These are phyloP conservation scores for Pyrrhosoma nymphula DNA, from an alignment of 2,888 invertebrate species.

Conservation along the genomic window DNA sequence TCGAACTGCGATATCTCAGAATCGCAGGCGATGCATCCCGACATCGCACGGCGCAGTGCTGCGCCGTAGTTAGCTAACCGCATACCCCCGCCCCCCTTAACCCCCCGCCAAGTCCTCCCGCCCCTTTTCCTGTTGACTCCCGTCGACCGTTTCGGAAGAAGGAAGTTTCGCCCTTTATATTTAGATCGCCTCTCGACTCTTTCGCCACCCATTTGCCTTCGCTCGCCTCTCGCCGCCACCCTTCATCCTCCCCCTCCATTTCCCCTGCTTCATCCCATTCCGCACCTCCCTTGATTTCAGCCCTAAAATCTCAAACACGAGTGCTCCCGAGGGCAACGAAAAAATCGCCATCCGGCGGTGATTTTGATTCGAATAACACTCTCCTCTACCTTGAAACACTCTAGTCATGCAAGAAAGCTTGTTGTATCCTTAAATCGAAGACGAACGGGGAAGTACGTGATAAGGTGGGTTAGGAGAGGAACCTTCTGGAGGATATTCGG, in stretches of 20 bases:
- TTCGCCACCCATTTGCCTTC: not conserved
- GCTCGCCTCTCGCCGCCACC: not conserved
- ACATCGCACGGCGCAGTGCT: not conserved
- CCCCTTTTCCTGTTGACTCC: not conserved
- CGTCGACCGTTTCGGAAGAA: not conserved
- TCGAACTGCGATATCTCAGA: no score
- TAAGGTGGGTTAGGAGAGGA: no score
- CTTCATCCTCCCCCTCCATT: not conserved
- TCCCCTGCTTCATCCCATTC: not conserved
- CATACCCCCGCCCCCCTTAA: not conserved
- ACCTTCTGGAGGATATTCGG: no score
- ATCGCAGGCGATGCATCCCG: not conserved
- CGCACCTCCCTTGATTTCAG: slow-evolving; percentile 67
- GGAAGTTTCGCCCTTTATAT: slow-evolving; percentile 23
- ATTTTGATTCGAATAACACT: no score
- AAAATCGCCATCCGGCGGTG: not conserved
- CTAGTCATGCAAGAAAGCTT: no score
- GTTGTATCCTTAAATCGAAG: no score
- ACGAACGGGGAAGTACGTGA: no score
- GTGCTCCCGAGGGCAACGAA: not conserved
- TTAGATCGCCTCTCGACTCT: not conserved
- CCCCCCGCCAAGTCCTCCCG: not conserved
- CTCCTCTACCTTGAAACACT: no score
- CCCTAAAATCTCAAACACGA: not conserved
- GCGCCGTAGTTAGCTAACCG: slow-evolving; percentile 14